These are phyloP conservation scores for Microctenopoma lineatum DNA, from an alignment of 2,797 vertebrate species.

Conservation along the genomic window DNA sequence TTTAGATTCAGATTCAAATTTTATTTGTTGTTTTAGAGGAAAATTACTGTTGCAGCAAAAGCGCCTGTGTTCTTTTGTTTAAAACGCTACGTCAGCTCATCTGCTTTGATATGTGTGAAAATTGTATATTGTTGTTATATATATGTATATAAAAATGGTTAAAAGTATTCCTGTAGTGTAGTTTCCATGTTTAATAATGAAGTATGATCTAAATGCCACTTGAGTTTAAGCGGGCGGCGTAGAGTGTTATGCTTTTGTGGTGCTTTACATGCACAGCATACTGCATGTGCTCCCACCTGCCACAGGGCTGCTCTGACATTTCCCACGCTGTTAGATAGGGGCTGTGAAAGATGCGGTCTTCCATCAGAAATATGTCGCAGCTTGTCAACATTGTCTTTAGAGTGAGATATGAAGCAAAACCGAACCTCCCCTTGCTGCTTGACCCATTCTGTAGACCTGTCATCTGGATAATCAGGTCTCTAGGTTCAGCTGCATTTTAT, in stretches of 20 bases:
- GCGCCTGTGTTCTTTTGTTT: neutral
- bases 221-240: too few relatives aligned
- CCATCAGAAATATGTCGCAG: slow-evolving; percentile 52
- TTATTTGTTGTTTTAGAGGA: too few relatives aligned
- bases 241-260: slow-evolving; percentile 37
- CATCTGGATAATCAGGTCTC: neutral
- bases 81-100: neutral
- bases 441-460: slow-evolving; percentile 9
- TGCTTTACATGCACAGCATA: slow-evolving; percentile 47
- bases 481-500: neutral
- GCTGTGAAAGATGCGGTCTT: slow-evolving; percentile 46
- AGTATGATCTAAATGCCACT: slow-evolving; percentile 45
- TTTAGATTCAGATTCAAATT: too few relatives aligned
- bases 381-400: slow-evolving; percentile 43
- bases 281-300: slow-evolving; percentile 66
- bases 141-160: neutral
- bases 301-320: slow-evolving; percentile 69
- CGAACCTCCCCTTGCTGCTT: slow-evolving; percentile 21
- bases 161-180: neutral
- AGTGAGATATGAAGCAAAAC: slow-evolving; percentile 39
- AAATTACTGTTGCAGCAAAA: slow-evolving; percentile 6
- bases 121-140: too few relatives aligned
- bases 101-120: neutral
- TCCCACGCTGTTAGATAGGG: slow-evolving; percentile 51
- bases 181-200: neutral